Evolutionary conservation across 2,113 vertebrate species (phyloP).

Genomic region (Plestiodon gilberti): DNA sequence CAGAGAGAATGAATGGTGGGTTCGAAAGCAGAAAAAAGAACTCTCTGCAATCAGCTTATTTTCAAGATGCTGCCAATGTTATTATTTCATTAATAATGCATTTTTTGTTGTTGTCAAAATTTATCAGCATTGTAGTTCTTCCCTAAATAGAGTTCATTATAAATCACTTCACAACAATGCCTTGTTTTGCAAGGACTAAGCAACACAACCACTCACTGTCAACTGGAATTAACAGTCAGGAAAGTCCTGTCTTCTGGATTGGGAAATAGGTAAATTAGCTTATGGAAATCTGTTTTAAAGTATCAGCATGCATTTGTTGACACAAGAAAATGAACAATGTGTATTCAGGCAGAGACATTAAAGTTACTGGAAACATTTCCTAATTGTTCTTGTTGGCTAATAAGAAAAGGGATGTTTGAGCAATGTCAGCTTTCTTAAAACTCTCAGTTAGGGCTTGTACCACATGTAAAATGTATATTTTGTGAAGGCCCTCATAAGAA

Average conservation of each 20-base stretch:
- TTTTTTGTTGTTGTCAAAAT: slow-evolving; percentile 76
- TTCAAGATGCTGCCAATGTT: slow-evolving; percentile 71
- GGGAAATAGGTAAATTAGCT: slow-evolving; percentile 68
- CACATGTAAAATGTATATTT: slow-evolving; percentile 45
- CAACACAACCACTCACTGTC: slow-evolving; percentile 73
- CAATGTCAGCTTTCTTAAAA: slow-evolving; percentile 28
- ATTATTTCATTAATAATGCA: slow-evolving; percentile 83
- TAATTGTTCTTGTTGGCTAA: slow-evolving; percentile 70
- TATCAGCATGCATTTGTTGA: slow-evolving; percentile 60
- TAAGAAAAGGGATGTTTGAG: slow-evolving; percentile 61
- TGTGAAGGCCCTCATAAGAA: slow-evolving; percentile 24
- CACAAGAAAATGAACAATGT: slow-evolving; percentile 62
- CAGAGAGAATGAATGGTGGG: slow-evolving; percentile 53
- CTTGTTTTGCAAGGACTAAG: slow-evolving; percentile 75
- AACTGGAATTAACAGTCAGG: slow-evolving; percentile 68
- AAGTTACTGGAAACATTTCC: slow-evolving; percentile 67
- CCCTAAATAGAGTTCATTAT: slow-evolving; percentile 72
- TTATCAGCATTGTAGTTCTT: slow-evolving; percentile 72
- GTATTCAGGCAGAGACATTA: slow-evolving; percentile 63
- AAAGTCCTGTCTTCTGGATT: slow-evolving; percentile 60
- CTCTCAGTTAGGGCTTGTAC: slow-evolving; percentile 21
- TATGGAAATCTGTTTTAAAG: slow-evolving; percentile 65
- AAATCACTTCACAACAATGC: slow-evolving; percentile 73
- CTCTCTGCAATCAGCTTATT: slow-evolving; percentile 59
- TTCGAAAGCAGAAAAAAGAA: slow-evolving; percentile 61